phyloP scores from a whole-genome alignment of 2,888 invertebrate genomes.

The Daptonema setosum region DNA sequence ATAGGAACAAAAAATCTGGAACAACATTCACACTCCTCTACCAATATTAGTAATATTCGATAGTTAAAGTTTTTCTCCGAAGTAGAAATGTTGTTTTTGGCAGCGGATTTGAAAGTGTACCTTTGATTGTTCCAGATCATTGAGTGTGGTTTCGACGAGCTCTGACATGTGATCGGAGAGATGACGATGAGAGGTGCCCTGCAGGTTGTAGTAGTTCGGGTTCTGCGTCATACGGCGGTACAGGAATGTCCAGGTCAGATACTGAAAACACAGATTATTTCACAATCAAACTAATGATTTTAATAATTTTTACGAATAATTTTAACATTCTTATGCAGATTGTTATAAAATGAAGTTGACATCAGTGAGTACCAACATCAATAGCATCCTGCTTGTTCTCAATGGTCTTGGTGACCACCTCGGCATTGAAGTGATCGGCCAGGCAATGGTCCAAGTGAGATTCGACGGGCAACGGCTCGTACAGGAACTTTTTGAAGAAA shows the following conservation, averaged over 20 bases:
- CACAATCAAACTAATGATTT: background rate
- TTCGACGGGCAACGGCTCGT: constrained; percentile 86
- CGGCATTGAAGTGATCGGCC: constrained; percentile 98
- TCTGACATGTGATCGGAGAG: constrained; percentile 93
- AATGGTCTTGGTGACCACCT: constrained; percentile 96
- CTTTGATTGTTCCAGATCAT: constrained; percentile 56
- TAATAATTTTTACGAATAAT: background rate
- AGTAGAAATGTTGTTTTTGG: too few relatives aligned
- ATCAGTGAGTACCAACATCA: constrained; percentile 35
- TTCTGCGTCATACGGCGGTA: constrained; percentile 91
- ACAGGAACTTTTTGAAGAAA: constrained; percentile 89
- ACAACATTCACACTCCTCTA: background rate
- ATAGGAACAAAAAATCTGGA: constrained; percentile 2
- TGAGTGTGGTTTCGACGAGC: constrained; percentile 78
- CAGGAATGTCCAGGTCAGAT: constrained; percentile 94
- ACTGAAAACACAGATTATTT: constrained; percentile 30
- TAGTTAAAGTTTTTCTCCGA: background rate
- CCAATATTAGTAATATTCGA: background rate
- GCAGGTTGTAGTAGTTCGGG: constrained; percentile 95
- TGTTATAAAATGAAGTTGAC: too few relatives aligned
- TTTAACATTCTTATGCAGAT: too few relatives aligned
- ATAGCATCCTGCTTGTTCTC: constrained; percentile 99
- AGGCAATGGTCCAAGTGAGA: constrained; percentile 90
- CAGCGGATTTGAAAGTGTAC: too few relatives aligned
- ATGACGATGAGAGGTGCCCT: constrained; percentile 71